Conservation (phyloP, 1,140 invertebrate genomes). For the Lepidurus couesii region DNA sequence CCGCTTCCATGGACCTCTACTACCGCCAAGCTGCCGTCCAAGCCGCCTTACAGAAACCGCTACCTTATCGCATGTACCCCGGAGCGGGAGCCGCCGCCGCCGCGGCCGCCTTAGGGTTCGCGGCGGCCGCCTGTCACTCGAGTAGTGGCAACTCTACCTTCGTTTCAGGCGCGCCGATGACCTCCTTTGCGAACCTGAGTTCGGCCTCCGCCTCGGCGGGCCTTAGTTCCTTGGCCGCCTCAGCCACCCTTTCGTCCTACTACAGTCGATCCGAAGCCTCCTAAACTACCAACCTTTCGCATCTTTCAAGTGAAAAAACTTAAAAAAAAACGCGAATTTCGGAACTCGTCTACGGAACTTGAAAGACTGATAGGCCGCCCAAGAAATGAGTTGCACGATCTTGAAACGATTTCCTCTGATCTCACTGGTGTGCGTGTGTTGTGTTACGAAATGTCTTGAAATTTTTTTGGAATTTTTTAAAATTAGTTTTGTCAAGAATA, state of each 20-base stretch:
- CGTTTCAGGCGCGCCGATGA: neutral
- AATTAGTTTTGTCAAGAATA: no score
- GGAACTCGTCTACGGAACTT: no score
- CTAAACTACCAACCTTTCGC: neutral
- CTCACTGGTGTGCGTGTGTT: no score
- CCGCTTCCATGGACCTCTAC: constrained; percentile 64
- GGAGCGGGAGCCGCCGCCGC: constrained; percentile 24
- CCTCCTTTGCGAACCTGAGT: constrained; percentile 19
- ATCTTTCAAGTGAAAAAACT: neutral
- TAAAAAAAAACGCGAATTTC: neutral
- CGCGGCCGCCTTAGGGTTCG: constrained; percentile 22
- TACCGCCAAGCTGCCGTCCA: constrained; percentile 68
- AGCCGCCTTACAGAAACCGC: constrained; percentile 76
- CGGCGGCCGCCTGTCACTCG: constrained; percentile 10
- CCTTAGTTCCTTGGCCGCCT: constrained; percentile 31
- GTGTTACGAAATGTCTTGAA: no score
- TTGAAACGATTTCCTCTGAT: no score
- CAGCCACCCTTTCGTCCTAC: constrained; percentile 26
- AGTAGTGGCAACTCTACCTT: neutral
- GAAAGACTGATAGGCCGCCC: no score
- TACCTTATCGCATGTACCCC: constrained; percentile 63
- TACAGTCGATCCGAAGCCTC: constrained; percentile 1
- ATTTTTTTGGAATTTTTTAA: no score
- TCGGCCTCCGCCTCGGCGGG: constrained; percentile 33
- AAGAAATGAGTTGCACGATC: no score